These are phyloP conservation scores for Cactoblastis cactorum DNA, from an alignment of 2,888 invertebrate species.

Conservation along the genomic window DNA sequence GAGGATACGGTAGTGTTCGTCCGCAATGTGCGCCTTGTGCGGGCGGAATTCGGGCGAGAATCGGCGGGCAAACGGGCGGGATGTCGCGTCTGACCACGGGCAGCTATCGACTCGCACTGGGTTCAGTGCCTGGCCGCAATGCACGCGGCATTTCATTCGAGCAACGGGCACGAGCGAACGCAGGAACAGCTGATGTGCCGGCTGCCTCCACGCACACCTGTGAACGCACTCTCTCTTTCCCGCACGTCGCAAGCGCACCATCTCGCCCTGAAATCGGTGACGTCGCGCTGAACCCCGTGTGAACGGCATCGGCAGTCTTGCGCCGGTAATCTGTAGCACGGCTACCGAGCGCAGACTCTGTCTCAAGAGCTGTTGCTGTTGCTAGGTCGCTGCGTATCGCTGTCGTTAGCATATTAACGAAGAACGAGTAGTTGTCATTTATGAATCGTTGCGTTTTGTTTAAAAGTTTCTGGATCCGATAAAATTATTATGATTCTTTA, in stretches of 20 bases:
- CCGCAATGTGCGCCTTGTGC: constrained; percentile 15
- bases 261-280: constrained; percentile 53
- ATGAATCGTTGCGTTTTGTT: not conserved
- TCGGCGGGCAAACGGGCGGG: constrained; percentile 39
- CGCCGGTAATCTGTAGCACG: constrained; percentile 27
- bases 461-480: not conserved
- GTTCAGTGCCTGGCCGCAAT: constrained; percentile 35
- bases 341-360: constrained; percentile 22
- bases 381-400: constrained; percentile 25
- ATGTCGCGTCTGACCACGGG: constrained; percentile 56
- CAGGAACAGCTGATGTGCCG: constrained; percentile 68
- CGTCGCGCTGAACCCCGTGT: constrained; percentile 37
- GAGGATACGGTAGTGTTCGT: constrained; percentile 32
- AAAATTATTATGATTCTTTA: not conserved
- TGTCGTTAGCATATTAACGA: not conserved
- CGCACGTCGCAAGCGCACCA: constrained; percentile 49
- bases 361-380: constrained; percentile 27
- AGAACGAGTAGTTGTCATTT: not conserved
- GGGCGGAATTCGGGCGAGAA: constrained; percentile 40
- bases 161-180: constrained; percentile 55
- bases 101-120: constrained; percentile 64
- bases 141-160: constrained; percentile 41
- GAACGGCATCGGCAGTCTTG: constrained; percentile 34
- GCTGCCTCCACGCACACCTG: constrained; percentile 66
- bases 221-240: constrained; percentile 65